Percentiles rank a stretch among this genome's conserved stretches.
These are phyloP conservation scores for Tinea pellionella DNA, from an alignment of 2,888 invertebrate genomes.

Conservation along the genomic window DNA sequence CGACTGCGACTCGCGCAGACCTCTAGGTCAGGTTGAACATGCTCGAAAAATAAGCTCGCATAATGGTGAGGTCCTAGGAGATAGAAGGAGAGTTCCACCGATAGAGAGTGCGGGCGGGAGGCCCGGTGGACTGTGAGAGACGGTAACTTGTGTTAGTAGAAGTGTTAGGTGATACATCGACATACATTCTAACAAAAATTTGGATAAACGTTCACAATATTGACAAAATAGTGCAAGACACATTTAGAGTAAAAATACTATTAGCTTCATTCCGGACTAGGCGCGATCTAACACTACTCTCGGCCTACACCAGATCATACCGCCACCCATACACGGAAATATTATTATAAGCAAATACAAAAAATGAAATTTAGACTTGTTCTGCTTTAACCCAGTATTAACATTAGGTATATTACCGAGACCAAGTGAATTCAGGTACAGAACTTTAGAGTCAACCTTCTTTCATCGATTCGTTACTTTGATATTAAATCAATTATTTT, in stretches of 20 bases:
- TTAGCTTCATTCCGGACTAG: slow-evolving; percentile 65
- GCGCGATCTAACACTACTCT: slow-evolving; percentile 50
- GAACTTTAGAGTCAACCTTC: slow-evolving; percentile 30
- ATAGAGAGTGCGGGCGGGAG: slow-evolving; percentile 29
- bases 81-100: slow-evolving; percentile 30
- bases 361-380: slow-evolving; percentile 71
- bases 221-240: slow-evolving; percentile 38
- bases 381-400: slow-evolving; percentile 50
- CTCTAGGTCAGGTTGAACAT: slow-evolving; percentile 57
- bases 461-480: not conserved
- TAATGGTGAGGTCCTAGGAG: slow-evolving; percentile 50
- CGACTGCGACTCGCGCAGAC: slow-evolving; percentile 49
- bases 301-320: slow-evolving; percentile 46
- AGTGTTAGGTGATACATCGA: slow-evolving; percentile 65
- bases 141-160: slow-evolving; percentile 24
- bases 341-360: slow-evolving; percentile 61
- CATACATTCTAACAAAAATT: slow-evolving; percentile 63
- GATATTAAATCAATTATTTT: no score
- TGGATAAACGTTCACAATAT: slow-evolving; percentile 53
- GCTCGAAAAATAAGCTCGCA: slow-evolving; percentile 66
- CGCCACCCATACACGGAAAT: slow-evolving; percentile 58
- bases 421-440: slow-evolving; percentile 41
- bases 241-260: slow-evolving; percentile 55
- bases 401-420: slow-evolving; percentile 20
- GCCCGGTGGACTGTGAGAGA: not conserved